Evolutionary conservation across 1,140 invertebrate genomes (phyloP).

Genomic region (Drosophila kohkoa): DNA sequence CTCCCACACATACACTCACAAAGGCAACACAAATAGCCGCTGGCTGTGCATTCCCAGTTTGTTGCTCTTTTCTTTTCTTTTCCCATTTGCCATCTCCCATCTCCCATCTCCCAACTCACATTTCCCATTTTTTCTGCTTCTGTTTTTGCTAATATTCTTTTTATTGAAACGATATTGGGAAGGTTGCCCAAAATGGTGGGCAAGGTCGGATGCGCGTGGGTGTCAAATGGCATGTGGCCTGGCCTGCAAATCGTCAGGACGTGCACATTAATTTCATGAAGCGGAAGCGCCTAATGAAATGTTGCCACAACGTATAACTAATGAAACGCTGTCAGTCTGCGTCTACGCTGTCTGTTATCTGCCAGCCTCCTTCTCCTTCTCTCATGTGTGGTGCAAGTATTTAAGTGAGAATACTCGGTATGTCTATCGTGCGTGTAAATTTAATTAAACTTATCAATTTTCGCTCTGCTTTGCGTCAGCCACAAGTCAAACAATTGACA

Average conservation of each 20-base stretch:
- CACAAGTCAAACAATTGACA: slow-evolving; percentile 55
- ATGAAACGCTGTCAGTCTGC: slow-evolving; percentile 32
- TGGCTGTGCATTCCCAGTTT: slow-evolving; percentile 31
- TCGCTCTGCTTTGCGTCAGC: slow-evolving; percentile 14
- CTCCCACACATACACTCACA: slow-evolving; percentile 1
- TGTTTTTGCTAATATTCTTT: slow-evolving; percentile 26
- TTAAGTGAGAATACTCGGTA: not conserved
- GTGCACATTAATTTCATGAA: slow-evolving; percentile 42
- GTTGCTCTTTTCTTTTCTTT: slow-evolving; percentile 2
- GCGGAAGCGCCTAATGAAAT: slow-evolving; percentile 41
- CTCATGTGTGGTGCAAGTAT: too few relatives aligned
- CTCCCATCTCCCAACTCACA: too few relatives aligned
- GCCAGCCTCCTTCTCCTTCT: not conserved
- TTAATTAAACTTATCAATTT: slow-evolving; percentile 59
- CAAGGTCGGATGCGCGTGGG: slow-evolving; percentile 36
- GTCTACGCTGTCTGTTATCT: not conserved
- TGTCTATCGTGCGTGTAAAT: slow-evolving; percentile 42
- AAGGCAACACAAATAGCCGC: slow-evolving; percentile 26
- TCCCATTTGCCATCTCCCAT: not conserved
- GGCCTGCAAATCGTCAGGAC: slow-evolving; percentile 36
- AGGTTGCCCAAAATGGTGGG: slow-evolving; percentile 16
- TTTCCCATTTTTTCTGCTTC: not conserved
- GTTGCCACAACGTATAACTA: slow-evolving; percentile 14
- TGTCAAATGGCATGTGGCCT: slow-evolving; percentile 45
- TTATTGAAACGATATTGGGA: slow-evolving; percentile 50